These are phyloP conservation scores for Melanostoma mellinum DNA, from an alignment of 2,888 invertebrate species.

Conservation along the genomic window DNA sequence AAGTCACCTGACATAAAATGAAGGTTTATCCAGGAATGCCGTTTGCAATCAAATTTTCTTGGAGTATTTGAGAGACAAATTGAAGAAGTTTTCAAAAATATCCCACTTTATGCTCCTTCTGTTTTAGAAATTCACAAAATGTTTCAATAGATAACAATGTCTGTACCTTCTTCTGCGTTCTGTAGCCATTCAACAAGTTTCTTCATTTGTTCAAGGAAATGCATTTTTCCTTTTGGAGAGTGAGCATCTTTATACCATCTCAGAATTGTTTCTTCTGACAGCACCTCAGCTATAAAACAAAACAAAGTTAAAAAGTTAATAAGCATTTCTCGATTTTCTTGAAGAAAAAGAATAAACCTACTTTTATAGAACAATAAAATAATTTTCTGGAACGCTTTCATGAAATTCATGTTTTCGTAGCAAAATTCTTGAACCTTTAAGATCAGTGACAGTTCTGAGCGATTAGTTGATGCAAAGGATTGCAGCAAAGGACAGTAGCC, in stretches of 20 bases:
- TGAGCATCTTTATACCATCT: constrained; percentile 98
- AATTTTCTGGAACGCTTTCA: constrained; percentile 99
- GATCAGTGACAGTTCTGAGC: constrained; percentile 93
- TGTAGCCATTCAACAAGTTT: constrained; percentile 98
- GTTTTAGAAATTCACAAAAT: neutral
- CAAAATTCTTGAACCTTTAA: constrained; percentile 98
- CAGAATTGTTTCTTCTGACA: constrained; percentile 96
- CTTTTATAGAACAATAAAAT: constrained; percentile 98
- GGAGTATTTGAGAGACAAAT: constrained; percentile 70
- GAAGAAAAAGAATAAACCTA: constrained; percentile 79
- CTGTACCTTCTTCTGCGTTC: constrained; percentile 93
- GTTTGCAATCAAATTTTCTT: constrained; percentile 57
- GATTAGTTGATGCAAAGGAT: constrained; percentile 92
- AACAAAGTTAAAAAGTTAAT: constrained; percentile 8
- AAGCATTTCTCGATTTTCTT: neutral
- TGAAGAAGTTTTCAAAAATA: constrained; percentile 31
- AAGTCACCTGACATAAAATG: constrained; percentile 34
- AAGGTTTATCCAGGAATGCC: constrained; percentile 61
- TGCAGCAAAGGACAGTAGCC: constrained; percentile 93
- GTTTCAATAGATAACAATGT: neutral
- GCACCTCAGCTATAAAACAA: constrained; percentile 88
- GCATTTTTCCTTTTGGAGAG: constrained; percentile 96
- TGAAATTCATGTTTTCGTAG: constrained; percentile 99
- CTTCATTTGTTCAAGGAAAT: constrained; percentile 99
- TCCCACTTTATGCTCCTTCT: constrained; percentile 50